Evolutionary conservation across 2,888 invertebrate species (phyloP).

Genomic region (Drosophila multiciliata): DNA sequence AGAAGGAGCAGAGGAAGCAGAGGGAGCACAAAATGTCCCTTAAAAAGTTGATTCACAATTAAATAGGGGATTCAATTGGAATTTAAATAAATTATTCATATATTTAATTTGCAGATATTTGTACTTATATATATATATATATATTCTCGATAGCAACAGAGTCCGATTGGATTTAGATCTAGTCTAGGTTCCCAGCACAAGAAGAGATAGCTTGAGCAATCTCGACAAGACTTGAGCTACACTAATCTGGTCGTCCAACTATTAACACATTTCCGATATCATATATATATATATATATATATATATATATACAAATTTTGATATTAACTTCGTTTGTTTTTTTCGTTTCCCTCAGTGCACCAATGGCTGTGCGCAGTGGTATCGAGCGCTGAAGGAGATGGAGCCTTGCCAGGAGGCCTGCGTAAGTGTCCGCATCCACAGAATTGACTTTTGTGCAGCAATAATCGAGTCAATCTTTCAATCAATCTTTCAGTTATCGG

Average conservation of each 20-base stretch:
- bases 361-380: slow-evolving; percentile 92
- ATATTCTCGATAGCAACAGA: neutral
- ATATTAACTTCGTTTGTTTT: too few relatives aligned
- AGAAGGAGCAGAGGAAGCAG: neutral
- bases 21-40: neutral
- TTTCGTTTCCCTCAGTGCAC: slow-evolving; percentile 87
- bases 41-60: slow-evolving; percentile 24
- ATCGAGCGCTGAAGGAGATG: slow-evolving; percentile 88
- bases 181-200: neutral
- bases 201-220: neutral
- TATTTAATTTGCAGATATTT: neutral
- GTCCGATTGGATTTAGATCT: neutral
- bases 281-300: neutral
- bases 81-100: neutral
- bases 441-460: neutral
- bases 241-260: neutral
- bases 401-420: slow-evolving; percentile 92
- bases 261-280: neutral
- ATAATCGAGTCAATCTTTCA: neutral
- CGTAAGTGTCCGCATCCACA: slow-evolving; percentile 87
- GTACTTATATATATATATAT: too few relatives aligned
- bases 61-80: neutral
- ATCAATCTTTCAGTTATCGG: slow-evolving; percentile 70
- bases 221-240: neutral
- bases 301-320: too few relatives aligned